phyloP scores from a whole-genome alignment of 2,113 vertebrate species.

The Rhinolophus sinicus region DNA sequence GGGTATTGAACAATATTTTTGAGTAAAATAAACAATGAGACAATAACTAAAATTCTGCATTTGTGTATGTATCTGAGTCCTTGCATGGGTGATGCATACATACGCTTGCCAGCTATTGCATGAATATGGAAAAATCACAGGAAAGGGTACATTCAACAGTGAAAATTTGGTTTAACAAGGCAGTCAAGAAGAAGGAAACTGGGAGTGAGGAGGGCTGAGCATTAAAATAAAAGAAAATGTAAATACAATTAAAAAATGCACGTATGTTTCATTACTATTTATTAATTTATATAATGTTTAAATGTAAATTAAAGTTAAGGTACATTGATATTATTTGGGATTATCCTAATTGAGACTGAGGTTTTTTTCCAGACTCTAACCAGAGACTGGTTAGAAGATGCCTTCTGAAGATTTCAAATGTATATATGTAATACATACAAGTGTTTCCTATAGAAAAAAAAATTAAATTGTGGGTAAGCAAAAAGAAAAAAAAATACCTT shows the following conservation, averaged over 20 bases:
- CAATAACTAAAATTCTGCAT: background rate
- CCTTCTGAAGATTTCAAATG: background rate
- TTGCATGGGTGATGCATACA: background rate
- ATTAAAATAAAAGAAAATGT: background rate
- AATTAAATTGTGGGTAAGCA: background rate
- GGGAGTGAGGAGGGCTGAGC: background rate
- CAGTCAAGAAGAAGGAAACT: background rate
- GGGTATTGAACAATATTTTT: background rate
- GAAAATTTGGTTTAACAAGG: background rate
- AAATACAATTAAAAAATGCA: background rate
- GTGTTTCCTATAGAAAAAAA: background rate
- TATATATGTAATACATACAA: background rate
- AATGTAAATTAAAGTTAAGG: background rate
- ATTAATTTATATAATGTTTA: background rate
- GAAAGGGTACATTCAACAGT: background rate
- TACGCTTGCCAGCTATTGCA: background rate
- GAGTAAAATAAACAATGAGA: background rate
- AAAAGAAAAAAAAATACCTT: background rate
- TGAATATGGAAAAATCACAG: background rate
- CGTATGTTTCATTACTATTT: background rate
- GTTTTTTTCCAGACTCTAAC: background rate
- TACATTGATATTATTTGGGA: background rate
- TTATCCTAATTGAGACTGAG: background rate
- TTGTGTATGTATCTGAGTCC: background rate
- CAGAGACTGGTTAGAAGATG: background rate